phyloP scores from a whole-genome alignment of 2,113 vertebrate genomes.

The Illadopsis cleaveri region DNA sequence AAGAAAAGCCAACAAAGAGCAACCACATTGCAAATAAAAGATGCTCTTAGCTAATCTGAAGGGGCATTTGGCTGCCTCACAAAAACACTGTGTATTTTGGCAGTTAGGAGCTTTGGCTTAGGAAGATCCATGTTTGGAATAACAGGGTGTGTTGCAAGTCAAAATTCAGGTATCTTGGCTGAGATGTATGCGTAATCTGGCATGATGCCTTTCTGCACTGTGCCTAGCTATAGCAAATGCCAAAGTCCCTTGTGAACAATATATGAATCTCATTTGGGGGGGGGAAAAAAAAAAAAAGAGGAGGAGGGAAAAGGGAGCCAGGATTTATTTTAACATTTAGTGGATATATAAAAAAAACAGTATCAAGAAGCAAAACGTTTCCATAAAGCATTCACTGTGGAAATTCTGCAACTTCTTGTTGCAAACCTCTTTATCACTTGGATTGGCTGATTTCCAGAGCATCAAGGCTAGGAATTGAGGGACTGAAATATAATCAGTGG shows the following conservation, averaged over 20 bases:
- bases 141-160: constrained; percentile 47
- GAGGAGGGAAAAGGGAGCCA: constrained; percentile 5
- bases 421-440: constrained; percentile 41
- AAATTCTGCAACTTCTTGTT: constrained; percentile 56
- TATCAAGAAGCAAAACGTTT: constrained; percentile 41
- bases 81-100: constrained; percentile 43
- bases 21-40: neutral
- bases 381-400: constrained; percentile 10
- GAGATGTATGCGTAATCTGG: neutral
- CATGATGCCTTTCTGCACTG: constrained; percentile 42
- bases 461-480: constrained; percentile 67
- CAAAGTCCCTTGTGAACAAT: constrained; percentile 36
- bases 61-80: constrained; percentile 33
- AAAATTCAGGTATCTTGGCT: constrained; percentile 61
- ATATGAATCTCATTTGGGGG: neutral
- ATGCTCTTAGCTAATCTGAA: neutral
- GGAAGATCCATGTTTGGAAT: constrained; percentile 29
- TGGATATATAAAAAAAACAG: constrained; percentile 11
- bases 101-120: constrained; percentile 33
- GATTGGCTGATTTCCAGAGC: constrained; percentile 76
- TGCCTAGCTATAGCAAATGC: constrained; percentile 45
- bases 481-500: constrained; percentile 74
- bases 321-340: constrained; percentile 49
- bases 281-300: neutral
- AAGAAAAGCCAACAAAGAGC: neutral